A percentile compares a stretch with the other conserved stretches of the same genome.
Conservation (phyloP, 2,113 vertebrate genomes). For the Ictidomys tridecemlineatus region DNA sequence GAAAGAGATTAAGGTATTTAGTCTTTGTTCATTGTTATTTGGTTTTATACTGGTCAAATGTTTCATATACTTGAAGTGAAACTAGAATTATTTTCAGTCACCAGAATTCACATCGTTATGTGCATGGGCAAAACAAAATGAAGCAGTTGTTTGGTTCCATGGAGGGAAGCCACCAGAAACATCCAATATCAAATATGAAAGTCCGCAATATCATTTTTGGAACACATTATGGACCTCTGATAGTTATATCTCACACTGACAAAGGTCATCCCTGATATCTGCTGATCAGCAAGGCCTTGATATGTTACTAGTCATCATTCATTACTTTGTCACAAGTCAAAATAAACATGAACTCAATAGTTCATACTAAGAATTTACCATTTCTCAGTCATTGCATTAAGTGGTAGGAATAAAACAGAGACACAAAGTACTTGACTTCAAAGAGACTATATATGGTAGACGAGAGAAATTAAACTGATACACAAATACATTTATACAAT, state of each 20-base stretch:
- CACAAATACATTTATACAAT: background rate
- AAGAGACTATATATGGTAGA: background rate
- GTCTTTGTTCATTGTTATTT: background rate
- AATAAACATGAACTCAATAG: background rate
- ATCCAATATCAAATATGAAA: background rate
- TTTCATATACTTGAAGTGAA: background rate
- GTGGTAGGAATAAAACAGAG: background rate
- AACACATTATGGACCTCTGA: background rate
- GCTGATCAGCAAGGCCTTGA: background rate
- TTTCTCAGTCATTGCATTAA: background rate
- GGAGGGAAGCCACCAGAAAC: background rate
- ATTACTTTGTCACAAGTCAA: background rate
- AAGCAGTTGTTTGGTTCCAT: background rate
- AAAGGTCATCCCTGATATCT: background rate
- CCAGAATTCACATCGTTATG: background rate
- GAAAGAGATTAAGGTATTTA: background rate
- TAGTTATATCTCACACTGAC: background rate
- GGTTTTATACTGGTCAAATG: background rate
- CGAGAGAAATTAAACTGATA: background rate
- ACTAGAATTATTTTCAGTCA: background rate
- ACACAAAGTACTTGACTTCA: background rate
- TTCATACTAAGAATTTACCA: background rate
- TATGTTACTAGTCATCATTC: background rate
- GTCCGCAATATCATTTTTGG: background rate
- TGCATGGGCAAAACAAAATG: background rate